Evolutionary conservation across 2,797 vertebrate species (phyloP).

Genomic region (Halcyon badia): DNA sequence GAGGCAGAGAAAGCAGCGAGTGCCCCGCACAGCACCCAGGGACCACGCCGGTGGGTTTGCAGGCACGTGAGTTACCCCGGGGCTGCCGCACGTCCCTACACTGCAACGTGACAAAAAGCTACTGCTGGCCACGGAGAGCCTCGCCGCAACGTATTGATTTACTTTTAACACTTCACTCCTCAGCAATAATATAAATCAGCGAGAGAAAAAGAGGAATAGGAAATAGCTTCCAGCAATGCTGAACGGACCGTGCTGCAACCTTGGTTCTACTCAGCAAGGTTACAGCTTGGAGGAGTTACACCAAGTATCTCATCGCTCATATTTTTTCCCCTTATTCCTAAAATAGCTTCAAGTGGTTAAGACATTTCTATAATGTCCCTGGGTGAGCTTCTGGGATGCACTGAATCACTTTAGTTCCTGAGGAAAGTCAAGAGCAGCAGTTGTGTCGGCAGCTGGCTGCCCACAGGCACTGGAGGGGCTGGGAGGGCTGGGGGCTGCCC

Average conservation of each 20-base stretch:
- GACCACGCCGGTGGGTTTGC: fast-evolving
- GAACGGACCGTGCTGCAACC: background rate
- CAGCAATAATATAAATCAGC: background rate
- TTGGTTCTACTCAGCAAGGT: background rate
- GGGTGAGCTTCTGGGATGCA: background rate
- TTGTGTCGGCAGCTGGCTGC: background rate
- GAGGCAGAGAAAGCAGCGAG: background rate
- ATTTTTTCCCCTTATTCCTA: background rate
- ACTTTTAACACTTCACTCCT: background rate
- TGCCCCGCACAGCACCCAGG: fast-evolving
- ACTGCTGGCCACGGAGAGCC: background rate
- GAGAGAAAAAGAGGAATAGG: background rate
- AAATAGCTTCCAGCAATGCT: background rate
- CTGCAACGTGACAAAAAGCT: background rate
- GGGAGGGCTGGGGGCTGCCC: background rate
- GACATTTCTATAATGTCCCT: background rate
- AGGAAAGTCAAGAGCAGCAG: background rate
- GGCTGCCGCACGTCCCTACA: fast-evolving
- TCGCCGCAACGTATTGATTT: background rate
- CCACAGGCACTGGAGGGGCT: background rate
- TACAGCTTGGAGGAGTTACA: background rate
- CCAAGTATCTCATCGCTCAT: fast-evolving
- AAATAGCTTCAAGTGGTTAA: background rate
- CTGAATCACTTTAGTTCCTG: background rate
- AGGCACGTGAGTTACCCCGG: fast-evolving